A percentile compares a stretch with the other conserved stretches of the same genome.
Evolutionary conservation across 2,888 invertebrate genomes (phyloP).

Genomic region (Dryocosmus kuriphilus): DNA sequence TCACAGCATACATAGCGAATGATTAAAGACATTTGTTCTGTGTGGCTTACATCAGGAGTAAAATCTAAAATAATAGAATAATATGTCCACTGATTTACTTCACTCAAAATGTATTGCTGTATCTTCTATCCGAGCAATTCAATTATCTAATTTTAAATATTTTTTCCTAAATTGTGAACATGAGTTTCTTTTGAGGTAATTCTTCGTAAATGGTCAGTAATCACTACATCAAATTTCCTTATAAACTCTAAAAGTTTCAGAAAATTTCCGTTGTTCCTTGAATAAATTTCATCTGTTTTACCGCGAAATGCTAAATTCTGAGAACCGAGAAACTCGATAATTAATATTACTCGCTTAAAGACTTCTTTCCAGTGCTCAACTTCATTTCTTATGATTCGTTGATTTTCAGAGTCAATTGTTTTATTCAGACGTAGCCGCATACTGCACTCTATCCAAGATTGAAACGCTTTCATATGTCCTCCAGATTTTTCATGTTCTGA

Average conservation of each 20-base stretch:
- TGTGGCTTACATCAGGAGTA: no score
- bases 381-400: conserved; percentile 20
- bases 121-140: no score
- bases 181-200: no score
- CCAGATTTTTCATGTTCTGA: conserved; percentile 34
- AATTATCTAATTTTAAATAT: no score
- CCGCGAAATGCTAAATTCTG: conserved; percentile 37
- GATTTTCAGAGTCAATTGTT: conserved; percentile 33
- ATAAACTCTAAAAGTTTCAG: conserved; percentile 40
- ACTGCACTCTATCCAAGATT: conserved; percentile 9
- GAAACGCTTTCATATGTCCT: conserved; percentile 4
- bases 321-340: conserved; percentile 21
- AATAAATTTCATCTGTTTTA: conserved; percentile 18
- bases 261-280: conserved; percentile 45
- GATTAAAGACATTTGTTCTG: conserved; percentile 61
- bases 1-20: conserved; percentile 56
- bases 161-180: no score
- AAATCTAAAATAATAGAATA: no score
- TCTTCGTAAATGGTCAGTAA: no score
- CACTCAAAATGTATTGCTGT: no score
- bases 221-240: conserved; percentile 36
- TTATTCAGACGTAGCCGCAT: conserved; percentile 24
- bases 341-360: conserved; percentile 2
- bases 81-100: no score
- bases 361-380: conserved; percentile 27